Base-by-base conservation (phyloP, 2,797 vertebrate species). In the Linurgus olivaceus region DNA sequence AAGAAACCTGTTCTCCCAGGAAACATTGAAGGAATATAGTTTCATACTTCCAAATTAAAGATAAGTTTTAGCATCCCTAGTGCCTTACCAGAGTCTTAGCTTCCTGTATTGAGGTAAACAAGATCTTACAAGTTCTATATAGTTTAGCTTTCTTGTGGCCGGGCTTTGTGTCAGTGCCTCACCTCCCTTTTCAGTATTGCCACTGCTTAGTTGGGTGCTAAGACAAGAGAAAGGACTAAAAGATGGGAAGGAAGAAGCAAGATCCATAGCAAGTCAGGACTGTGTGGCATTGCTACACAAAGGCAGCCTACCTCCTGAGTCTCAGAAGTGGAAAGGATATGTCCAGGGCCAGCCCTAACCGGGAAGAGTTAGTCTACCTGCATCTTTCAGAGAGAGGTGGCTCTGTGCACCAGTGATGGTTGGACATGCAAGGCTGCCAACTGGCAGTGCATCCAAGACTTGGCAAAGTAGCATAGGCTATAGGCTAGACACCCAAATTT, bases 1-100 rank as follows among this genome's bases (percentile, higher is more conserved):
- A 81, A 61, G 33, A 91, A 91, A 86, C n/a, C n/a, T 70, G 9
- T 73, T 93, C 42, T 82, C 38, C 29, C n/a, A 82, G 44, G 38
- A 90, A 87, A 79, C 4, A 17, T 2, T 79, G 38, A n/a, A 72
- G 31, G 15, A 10, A 72, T 78, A 11, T 26, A 33, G 29, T 68
- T 91, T 72, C 4, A 3, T 78, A 65, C 71, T 79, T 85, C 71
- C 59, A 62, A 79, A 42, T 61, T 48, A 78, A 78, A 75, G 37
- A 28, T 45, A n/a, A 52, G 42, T 71, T 33, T 77, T 71, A 80
- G 37, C 48, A 59, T 80, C 33, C 33, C 48, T 66, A 29, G 37
- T 54, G 37, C 48, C 65, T 63, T 59, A 47, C 13, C 3, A 29
- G 61, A 71, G 10, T 62, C 59, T 73, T 72, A 47, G 25, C 55